Evolutionary conservation across 2,113 vertebrate genomes (phyloP).

Genomic region (Lycocorax pyrrhopterus): DNA sequence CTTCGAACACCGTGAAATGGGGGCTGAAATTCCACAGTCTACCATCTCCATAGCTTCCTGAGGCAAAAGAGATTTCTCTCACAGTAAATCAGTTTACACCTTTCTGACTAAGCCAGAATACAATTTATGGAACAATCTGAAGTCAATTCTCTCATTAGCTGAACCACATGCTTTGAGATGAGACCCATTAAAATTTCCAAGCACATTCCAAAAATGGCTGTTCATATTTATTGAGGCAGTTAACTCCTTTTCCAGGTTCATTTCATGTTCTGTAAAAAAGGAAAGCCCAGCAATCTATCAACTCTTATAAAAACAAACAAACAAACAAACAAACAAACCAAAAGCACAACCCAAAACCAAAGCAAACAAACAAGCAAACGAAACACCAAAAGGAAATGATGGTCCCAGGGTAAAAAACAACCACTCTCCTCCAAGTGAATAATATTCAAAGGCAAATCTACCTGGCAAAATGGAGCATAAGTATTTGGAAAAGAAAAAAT

Average conservation of each 20-base stretch:
- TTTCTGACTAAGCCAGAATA: slow-evolving; percentile 7
- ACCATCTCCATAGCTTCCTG: not conserved
- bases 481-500: not conserved
- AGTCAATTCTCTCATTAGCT: slow-evolving; percentile 9
- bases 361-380: not conserved
- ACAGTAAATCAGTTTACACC: slow-evolving; percentile 24
- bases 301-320: not conserved
- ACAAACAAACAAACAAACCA: not conserved
- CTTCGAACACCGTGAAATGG: not conserved
- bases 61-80: not conserved
- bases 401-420: not conserved
- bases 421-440: not conserved
- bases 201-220: not conserved
- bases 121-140: slow-evolving; percentile 41
- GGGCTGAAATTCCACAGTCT: not conserved
- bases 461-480: not conserved
- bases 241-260: not conserved
- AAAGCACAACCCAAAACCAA: not conserved
- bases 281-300: not conserved
- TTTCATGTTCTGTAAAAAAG: not conserved
- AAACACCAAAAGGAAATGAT: not conserved
- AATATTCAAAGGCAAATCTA: not conserved
- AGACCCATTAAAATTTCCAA: not conserved
- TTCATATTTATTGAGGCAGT: not conserved
- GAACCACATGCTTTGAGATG: not conserved